phyloP scores from a whole-genome alignment of 2,888 invertebrate species.

The Eurytoma californica region DNA sequence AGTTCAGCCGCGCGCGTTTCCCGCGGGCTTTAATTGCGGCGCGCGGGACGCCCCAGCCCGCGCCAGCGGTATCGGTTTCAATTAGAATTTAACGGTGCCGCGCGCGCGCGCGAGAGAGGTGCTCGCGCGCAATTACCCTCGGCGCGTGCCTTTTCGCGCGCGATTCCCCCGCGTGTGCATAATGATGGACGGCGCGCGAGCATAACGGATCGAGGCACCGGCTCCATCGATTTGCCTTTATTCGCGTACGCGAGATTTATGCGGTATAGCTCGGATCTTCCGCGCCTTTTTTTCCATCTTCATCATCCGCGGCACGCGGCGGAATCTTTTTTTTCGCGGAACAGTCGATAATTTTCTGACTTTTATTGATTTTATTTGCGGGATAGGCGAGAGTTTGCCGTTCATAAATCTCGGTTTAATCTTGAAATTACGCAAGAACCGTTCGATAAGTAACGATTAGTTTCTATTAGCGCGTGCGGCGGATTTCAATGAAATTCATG shows the following conservation, averaged over 20 bases:
- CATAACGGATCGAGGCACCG: slow-evolving; percentile 33
- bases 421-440: too few relatives aligned
- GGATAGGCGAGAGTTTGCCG: too few relatives aligned
- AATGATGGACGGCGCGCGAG: slow-evolving; percentile 36
- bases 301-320: background rate
- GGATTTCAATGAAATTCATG: too few relatives aligned
- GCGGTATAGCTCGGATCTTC: background rate
- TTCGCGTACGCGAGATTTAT: slow-evolving; percentile 37
- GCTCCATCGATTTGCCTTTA: slow-evolving; percentile 28
- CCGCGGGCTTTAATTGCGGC: slow-evolving; percentile 32
- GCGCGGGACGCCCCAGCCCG: slow-evolving; percentile 23
- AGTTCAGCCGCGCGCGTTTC: slow-evolving; percentile 7
- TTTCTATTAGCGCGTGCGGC: too few relatives aligned
- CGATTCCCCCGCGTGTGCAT: slow-evolving; percentile 9
- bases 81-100: slow-evolving; percentile 53
- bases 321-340: slow-evolving; percentile 3
- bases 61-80: slow-evolving; percentile 45
- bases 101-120: slow-evolving; percentile 3
- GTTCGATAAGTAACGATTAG: too few relatives aligned
- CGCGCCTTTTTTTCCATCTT: too few relatives aligned
- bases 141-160: slow-evolving; percentile 50
- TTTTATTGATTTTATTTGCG: slow-evolving; percentile 11
- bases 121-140: slow-evolving; percentile 44
- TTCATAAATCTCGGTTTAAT: too few relatives aligned
- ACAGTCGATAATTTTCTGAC: slow-evolving; percentile 29